Percentiles rank a stretch among this genome's conserved stretches.
phyloP scores from a whole-genome alignment of 1,140 invertebrate species.

The Eurytemora carolleeae region DNA sequence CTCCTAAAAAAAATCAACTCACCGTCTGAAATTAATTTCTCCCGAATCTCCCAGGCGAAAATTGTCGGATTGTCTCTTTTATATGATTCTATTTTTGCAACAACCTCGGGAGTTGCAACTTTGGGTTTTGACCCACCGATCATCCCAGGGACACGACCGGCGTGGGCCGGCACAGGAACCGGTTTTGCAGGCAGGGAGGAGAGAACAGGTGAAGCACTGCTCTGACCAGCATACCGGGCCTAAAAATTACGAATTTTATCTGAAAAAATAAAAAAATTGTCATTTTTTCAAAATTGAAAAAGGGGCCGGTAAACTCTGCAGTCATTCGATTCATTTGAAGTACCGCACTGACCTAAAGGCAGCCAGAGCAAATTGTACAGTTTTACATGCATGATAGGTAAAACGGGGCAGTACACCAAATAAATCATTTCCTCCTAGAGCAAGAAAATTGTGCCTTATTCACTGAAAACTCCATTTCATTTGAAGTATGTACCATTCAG shows the following conservation, averaged over 20 bases:
- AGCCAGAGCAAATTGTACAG: no score
- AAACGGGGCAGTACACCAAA: no score
- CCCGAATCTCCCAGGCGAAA: constrained; percentile 89
- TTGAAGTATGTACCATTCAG: no score
- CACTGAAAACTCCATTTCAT: no score
- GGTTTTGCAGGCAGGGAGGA: background rate
- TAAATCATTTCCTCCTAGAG: no score
- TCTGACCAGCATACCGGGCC: background rate
- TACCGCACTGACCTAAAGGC: no score
- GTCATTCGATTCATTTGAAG: no score
- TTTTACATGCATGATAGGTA: no score
- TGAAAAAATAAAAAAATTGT: background rate
- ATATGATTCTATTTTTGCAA: constrained; percentile 87
- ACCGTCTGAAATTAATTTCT: constrained; percentile 84
- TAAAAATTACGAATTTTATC: background rate
- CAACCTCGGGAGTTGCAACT: constrained; percentile 86
- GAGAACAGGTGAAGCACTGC: background rate
- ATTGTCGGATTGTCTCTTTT: constrained; percentile 92
- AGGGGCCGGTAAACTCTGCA: no score
- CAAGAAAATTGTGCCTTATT: no score
- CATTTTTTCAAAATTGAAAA: background rate
- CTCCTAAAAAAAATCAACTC: constrained; percentile 22
- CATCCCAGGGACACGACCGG: constrained; percentile 42
- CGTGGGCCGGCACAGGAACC: background rate
- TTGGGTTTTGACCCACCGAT: constrained; percentile 97